Evolutionary conservation across 1,140 invertebrate species (phyloP).

Genomic region (Temnothorax longispinosus): DNA sequence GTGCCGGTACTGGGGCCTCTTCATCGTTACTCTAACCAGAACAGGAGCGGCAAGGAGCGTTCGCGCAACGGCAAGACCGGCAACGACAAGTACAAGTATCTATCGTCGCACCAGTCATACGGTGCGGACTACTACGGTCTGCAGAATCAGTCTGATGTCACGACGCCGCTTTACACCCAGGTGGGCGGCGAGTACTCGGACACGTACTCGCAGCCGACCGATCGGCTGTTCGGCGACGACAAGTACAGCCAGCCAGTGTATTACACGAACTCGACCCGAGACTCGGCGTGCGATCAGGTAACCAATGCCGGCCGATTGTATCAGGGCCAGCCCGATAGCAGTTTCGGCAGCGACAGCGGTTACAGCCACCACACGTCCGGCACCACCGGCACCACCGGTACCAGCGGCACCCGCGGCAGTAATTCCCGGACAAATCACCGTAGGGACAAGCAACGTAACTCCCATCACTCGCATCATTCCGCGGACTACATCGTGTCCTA

Average conservation of each 20-base stretch:
- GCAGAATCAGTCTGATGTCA: slow-evolving; percentile 72
- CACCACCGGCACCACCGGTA: slow-evolving; percentile 85
- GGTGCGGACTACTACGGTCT: slow-evolving; percentile 77
- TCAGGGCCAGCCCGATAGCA: slow-evolving; percentile 86
- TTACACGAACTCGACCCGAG: slow-evolving; percentile 66
- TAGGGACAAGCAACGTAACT: slow-evolving; percentile 82
- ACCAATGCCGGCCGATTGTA: slow-evolving; percentile 76
- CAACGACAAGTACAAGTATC: slow-evolving; percentile 75
- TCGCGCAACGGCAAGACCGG: slow-evolving; percentile 49
- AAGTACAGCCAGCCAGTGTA: slow-evolving; percentile 78
- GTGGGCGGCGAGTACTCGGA: slow-evolving; percentile 70
- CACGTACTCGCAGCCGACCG: slow-evolving; percentile 73
- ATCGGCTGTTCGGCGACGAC: slow-evolving; percentile 79
- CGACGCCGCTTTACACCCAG: slow-evolving; percentile 74
- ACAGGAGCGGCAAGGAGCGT: slow-evolving; percentile 74
- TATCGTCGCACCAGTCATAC: slow-evolving; percentile 41
- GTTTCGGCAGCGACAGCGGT: slow-evolving; percentile 89
- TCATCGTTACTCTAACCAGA: slow-evolving; percentile 80
- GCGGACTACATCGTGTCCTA: slow-evolving; percentile 82
- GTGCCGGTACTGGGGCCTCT: slow-evolving; percentile 86
- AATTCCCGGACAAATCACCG: slow-evolving; percentile 78
- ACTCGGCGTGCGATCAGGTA: slow-evolving; percentile 60
- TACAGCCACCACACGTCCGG: slow-evolving; percentile 89
- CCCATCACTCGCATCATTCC: slow-evolving; percentile 81
- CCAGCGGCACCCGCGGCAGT: slow-evolving; percentile 79